phyloP scores from a whole-genome alignment of 64 coral and sea anemone species.

The Porites lutea region DNA sequence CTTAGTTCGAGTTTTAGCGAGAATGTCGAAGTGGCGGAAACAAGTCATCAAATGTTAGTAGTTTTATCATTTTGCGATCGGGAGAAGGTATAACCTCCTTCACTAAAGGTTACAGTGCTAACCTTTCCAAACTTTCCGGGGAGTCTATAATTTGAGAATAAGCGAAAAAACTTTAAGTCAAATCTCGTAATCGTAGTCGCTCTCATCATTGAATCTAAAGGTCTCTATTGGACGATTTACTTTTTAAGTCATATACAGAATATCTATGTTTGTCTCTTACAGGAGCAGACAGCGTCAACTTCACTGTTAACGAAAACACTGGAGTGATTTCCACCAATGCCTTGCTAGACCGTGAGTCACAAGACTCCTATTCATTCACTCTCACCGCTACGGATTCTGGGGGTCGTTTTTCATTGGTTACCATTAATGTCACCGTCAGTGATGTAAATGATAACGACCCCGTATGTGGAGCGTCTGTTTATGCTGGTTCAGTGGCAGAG shows the following conservation, averaged over 20 bases:
- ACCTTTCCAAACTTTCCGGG: no score
- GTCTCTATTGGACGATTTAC: no score
- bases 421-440: constrained; percentile 34
- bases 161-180: no score
- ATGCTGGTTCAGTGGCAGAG: constrained; percentile 45
- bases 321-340: constrained; percentile 66
- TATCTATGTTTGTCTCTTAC: background rate
- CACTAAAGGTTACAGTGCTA: no score
- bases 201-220: no score
- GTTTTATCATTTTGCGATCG: no score
- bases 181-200: no score
- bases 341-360: constrained; percentile 35
- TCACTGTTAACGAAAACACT: constrained; percentile 63
- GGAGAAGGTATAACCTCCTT: no score
- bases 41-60: no score
- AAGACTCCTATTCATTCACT: constrained; percentile 23
- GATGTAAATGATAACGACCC: constrained; percentile 73
- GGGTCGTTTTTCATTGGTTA: constrained; percentile 2
- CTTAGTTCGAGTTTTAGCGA: no score
- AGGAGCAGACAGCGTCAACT: constrained; percentile 66
- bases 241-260: background rate
- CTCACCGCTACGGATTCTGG: constrained; percentile 46
- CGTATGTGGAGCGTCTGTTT: constrained; percentile 49
- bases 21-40: no score
- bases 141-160: no score